Evolutionary conservation across 2,797 vertebrate species (phyloP), one percentile per base, ranked within the genome.

Genomic region (Chanos chanos): DNA sequence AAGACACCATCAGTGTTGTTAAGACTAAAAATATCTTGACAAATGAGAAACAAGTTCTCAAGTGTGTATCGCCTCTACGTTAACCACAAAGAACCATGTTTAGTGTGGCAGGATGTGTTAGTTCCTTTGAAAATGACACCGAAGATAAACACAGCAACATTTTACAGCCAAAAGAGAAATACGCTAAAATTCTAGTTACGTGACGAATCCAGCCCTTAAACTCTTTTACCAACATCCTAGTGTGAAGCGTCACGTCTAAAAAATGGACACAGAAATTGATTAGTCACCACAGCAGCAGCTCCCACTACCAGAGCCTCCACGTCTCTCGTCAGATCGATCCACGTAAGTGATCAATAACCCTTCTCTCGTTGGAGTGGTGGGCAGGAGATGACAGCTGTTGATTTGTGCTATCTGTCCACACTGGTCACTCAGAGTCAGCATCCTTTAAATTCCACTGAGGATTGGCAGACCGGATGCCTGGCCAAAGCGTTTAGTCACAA

Each of bases 381-480:
- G 53, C 19, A 15, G 54, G 49, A 52, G 68, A 58, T 72, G 68
- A 71, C 64, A 70, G 73, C 68, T 74, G 68, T 68, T 78, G 74
- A 76, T 57, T 71, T 71, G 57, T 36, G 57, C 41, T 45, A 27
- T 27, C 37, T 25, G 41, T 24, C 4, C 31, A 16, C 31, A 54
- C 49, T 25, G 25, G 18, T 53, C 53, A 9, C 51, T 45, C 44
- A 41, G 33, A 64, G 61, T 81, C 71, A 77, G 72, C 72, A 67
- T 66, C 37, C 52, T 48, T 19, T 7, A 39, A 34, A 70, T 62
- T 64, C 68, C 62, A 8, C 45, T 2, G 68, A 74, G 71, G 57
- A 70, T 74, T 41, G 1, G 22, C 6, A 54, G 44, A 62, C 49
- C 12, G 49, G 68, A 77, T 49, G 19, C 21, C 4, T 0, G 33